Base-by-base conservation (phyloP, 1,140 invertebrate genomes). In the Lamellibrachia luymesi region DNA sequence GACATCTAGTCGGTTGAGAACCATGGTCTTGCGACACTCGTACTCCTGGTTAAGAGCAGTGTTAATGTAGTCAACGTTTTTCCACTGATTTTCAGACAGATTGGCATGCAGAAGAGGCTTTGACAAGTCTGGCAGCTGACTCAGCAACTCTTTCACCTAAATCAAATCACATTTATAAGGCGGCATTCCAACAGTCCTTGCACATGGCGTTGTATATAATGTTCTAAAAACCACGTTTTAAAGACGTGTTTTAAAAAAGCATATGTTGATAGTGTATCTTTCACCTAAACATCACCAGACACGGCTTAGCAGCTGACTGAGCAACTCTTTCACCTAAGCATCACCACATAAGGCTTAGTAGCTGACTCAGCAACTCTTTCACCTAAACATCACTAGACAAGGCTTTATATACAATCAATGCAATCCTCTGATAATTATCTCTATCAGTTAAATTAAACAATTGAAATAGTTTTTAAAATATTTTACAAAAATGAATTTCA, bases 1-100 rank as follows among this genome's bases (percentile, higher is more conserved):
- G 89, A 99, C 98, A 96, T 99, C 98, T 90, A 99, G 96, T 92
- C 99, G 97, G 93, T 98, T 98, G 2, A 99, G 96, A 94, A 99
- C 97, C 97, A 98, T 98, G 95, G 99, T 98, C 93, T 98, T 96
- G 93, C 98, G 96, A 90, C 98, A 97, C 95, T 97, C 97, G 95
- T 99, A 99, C 95, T 99, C 99, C 8, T 97, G 97, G 80, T 97
- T 97, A 95, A 99, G 97, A 94, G 98, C 97, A 8, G 97, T 96
- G 94, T 98, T 98, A 2, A 98, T 95, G 22, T 97, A 96, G 64
- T 97, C 96, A 2, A 99, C 94, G 17, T 97, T 96, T 89, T 97
- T 96, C 98, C 98, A 99, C 94, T 99, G 98, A 94, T 98, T 97
- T 92, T 97, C 97, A 38, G 97, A 97, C 50, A 99, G 96, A 8